phyloP scores from a whole-genome alignment of 2,888 invertebrate genomes.

The Gortyna flavago region DNA sequence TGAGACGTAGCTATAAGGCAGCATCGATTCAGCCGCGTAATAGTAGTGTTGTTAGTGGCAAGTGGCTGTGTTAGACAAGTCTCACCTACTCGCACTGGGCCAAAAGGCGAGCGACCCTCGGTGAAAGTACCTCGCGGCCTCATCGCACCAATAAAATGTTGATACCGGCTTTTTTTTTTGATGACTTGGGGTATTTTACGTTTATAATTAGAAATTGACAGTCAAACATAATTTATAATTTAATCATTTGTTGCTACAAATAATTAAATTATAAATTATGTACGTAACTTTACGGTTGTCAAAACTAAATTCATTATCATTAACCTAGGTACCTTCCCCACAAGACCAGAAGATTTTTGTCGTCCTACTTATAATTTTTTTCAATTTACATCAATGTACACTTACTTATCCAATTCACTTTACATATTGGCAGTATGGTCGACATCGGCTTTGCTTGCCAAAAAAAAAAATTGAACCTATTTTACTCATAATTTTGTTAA shows the following conservation, averaged over 20 bases:
- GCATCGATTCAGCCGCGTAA: conserved; percentile 45
- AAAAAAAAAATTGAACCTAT: not conserved
- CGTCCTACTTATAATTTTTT: not conserved
- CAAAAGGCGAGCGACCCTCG: conserved; percentile 83
- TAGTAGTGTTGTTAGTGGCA: conserved; percentile 61
- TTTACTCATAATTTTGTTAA: not conserved
- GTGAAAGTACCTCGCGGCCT: conserved; percentile 86
- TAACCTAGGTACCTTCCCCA: not conserved
- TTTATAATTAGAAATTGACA: conserved; percentile 49
- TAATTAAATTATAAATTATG: no score
- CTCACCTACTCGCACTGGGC: conserved; percentile 77
- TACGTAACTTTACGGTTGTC: conserved; percentile 6
- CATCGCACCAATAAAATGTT: conserved; percentile 67
- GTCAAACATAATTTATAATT: conserved; percentile 18
- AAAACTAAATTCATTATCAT: conserved; percentile 5
- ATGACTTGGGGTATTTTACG: conserved; percentile 35
- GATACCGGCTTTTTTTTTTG: conserved; percentile 59
- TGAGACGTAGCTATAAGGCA: conserved; percentile 70
- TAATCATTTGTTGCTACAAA: no score
- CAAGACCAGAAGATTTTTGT: not conserved
- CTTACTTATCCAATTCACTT: no score
- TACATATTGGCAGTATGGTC: not conserved
- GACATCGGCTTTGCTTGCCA: not conserved
- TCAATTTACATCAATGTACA: not conserved
- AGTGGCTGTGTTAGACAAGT: conserved; percentile 71